phyloP scores from a whole-genome alignment of 2,113 vertebrate genomes.

The Anser brachyrhynchus region DNA sequence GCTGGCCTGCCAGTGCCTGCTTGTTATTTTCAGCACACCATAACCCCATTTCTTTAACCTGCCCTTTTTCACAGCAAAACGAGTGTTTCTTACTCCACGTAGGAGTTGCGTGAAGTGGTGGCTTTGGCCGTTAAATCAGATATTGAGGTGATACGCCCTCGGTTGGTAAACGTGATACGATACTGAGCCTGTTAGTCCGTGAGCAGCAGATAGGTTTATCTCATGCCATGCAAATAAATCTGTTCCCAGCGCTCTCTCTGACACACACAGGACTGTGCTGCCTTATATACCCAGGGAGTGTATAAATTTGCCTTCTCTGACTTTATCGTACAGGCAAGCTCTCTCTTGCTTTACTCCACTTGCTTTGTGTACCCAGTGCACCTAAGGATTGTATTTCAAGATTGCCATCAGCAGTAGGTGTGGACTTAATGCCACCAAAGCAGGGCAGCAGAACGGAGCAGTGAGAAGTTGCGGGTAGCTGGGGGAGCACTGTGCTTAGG shows the following conservation, averaged over 20 bases:
- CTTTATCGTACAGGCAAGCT: not conserved
- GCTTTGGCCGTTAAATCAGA: not conserved
- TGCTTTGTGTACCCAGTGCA: not conserved
- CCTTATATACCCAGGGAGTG: not conserved
- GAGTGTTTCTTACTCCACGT: not conserved
- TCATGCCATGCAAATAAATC: not conserved
- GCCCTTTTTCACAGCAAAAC: not conserved
- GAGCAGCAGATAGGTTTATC: not conserved
- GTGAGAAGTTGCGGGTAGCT: not conserved
- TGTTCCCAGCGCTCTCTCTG: rapidly evolving
- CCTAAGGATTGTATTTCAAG: not conserved
- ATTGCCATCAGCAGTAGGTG: not conserved
- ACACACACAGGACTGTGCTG: not conserved
- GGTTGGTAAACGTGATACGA: rapidly evolving
- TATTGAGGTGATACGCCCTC: not conserved
- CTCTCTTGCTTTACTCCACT: not conserved
- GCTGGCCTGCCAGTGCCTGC: not conserved
- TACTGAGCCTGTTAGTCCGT: not conserved
- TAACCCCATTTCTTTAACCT: not conserved
- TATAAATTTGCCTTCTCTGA: not conserved
- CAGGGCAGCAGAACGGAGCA: not conserved
- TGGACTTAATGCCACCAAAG: not conserved
- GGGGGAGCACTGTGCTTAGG: not conserved
- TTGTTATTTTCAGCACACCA: not conserved
- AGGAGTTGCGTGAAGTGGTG: not conserved